These are phyloP conservation scores for Pseudonaja textilis DNA, from an alignment of 2,113 vertebrate genomes.

Conservation along the genomic window DNA sequence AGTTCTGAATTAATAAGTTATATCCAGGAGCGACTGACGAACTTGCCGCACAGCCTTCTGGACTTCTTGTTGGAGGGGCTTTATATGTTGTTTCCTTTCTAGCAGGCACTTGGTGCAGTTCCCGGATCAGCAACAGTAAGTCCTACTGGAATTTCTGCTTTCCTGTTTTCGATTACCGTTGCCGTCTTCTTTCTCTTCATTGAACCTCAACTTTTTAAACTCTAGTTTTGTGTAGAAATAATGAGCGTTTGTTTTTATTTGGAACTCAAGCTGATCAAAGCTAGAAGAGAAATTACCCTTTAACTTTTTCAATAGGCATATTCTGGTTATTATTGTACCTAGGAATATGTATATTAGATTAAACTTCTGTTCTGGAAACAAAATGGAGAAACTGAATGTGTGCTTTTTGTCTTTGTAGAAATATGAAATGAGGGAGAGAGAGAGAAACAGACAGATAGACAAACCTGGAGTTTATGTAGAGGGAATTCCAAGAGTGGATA, in stretches of 20 bases:
- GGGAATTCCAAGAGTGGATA: neutral
- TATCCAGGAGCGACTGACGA: neutral
- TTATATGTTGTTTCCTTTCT: slow-evolving; percentile 58
- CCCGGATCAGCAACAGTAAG: slow-evolving; percentile 40
- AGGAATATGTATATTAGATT: slow-evolving; percentile 73
- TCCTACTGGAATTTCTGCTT: slow-evolving; percentile 29
- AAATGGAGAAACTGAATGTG: slow-evolving; percentile 51
- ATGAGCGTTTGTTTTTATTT: slow-evolving; percentile 70
- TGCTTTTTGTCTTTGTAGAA: slow-evolving; percentile 40
- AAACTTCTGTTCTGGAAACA: slow-evolving; percentile 74
- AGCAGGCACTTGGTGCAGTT: slow-evolving; percentile 23
- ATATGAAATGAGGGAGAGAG: too few species aligned
- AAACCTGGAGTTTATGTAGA: neutral
- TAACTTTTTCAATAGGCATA: slow-evolving; percentile 67
- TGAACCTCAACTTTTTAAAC: slow-evolving; percentile 69
- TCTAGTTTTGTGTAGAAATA: slow-evolving; percentile 69
- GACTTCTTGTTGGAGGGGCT: slow-evolving; percentile 47
- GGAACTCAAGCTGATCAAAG: slow-evolving; percentile 60
- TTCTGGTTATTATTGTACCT: slow-evolving; percentile 69
- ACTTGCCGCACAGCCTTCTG: slow-evolving; percentile 1
- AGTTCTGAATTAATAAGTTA: slow-evolving; percentile 1
- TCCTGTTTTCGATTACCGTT: slow-evolving; percentile 49
- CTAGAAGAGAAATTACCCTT: slow-evolving; percentile 65
- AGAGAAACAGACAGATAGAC: too few species aligned
- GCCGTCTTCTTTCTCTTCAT: slow-evolving; percentile 64